Evolutionary conservation across 2,797 vertebrate species (phyloP).

Genomic region (Hippopotamyrus pictus): DNA sequence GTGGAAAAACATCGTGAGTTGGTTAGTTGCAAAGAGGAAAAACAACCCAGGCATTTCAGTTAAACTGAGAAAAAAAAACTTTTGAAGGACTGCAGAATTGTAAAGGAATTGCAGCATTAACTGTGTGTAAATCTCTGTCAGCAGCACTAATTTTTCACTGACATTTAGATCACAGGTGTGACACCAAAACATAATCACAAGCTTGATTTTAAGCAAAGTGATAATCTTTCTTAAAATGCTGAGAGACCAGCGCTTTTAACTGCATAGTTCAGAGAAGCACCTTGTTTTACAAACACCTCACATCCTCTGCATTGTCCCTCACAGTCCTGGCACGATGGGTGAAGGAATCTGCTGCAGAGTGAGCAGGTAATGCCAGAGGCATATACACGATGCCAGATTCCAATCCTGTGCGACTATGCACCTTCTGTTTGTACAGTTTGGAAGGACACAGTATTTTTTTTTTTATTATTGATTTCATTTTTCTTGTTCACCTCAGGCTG

Average conservation of each 20-base stretch:
- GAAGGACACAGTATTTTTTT: background rate
- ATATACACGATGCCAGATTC: background rate
- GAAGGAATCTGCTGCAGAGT: slow-evolving; percentile 13
- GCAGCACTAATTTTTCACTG: background rate
- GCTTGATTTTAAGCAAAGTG: background rate
- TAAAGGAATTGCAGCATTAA: background rate
- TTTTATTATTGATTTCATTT: background rate
- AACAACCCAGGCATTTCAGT: background rate
- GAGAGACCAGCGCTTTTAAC: background rate
- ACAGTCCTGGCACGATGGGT: slow-evolving; percentile 5
- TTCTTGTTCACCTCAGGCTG: background rate
- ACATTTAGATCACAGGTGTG: background rate
- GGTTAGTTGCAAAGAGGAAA: slow-evolving; percentile 9
- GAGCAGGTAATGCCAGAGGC: background rate
- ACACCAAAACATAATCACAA: background rate
- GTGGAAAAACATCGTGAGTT: background rate
- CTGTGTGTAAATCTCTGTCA: background rate
- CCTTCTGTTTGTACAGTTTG: background rate
- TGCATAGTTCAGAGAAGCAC: background rate
- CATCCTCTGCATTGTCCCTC: slow-evolving; percentile 5
- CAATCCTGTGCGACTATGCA: background rate
- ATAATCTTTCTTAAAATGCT: background rate
- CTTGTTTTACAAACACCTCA: background rate
- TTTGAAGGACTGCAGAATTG: background rate
- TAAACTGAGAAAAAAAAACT: background rate